Evolutionary conservation across 2,888 invertebrate genomes (phyloP), one percentile per base, ranked within the genome.

Genomic region (Listrodromus nycthemerus): DNA sequence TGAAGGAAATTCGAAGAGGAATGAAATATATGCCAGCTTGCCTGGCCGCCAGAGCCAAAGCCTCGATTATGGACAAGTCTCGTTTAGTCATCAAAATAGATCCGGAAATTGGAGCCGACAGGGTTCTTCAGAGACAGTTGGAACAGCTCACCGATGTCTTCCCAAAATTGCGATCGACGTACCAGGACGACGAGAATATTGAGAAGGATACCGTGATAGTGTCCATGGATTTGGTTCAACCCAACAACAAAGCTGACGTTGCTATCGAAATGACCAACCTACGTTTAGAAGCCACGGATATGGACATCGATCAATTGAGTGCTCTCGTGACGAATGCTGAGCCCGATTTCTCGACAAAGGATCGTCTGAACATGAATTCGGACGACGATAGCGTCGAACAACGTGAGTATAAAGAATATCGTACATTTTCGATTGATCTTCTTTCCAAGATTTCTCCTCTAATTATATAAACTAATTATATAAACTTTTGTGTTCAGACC

Each of bases 21-120:
- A 95, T 96, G 91, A 92, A 94, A 84, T 95, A 95, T 90, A 94
- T 95, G 79, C 92, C 94, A 2, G 94, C 94, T 80, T 96, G 96
- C 90, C 94, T 95, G 80, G 94, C 95, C 84, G 94, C 95, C 89
- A 95, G 95, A 6, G 90, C 94, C 24, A 91, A 92, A 82, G 95
- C 95, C 3, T 94, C 95, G 85, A 92, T 94, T 50, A 93, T 95
- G 69, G 95, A 96, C 88, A 92, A 93, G 74, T 89, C 95, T 24
- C 93, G 94, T 67, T 88, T 95, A 1, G 91, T 94, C 16, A 89
- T 95, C 2, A 92, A 94, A 8, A 95, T 95, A 91, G 94, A 95
- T 65, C 71, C 83, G 0, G 0, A 45, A 1, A 0, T 89, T 93
- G 58, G 89, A 10, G 0, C 0, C n/a, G 0, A 6, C n/a, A 2